Conservation (phyloP, 2,113 vertebrate genomes). For the Lutjanus erythropterus region DNA sequence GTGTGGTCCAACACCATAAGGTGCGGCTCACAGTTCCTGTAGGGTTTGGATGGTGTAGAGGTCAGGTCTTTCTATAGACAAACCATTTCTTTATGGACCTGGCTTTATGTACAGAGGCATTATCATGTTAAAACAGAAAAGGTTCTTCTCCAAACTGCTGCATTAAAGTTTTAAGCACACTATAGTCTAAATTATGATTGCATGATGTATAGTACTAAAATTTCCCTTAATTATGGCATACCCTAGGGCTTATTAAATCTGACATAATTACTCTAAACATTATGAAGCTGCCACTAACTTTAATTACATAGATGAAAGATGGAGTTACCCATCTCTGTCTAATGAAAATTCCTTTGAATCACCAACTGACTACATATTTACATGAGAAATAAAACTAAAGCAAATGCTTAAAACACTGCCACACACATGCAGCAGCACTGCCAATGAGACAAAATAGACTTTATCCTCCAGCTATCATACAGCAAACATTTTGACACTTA, state of each 20-base stretch:
- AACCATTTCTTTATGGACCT: background rate
- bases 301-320: background rate
- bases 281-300: background rate
- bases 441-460: background rate
- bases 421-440: background rate
- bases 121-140: background rate
- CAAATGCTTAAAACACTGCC: background rate
- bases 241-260: background rate
- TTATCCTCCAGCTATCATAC: background rate
- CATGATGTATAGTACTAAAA: background rate
- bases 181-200: background rate
- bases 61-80: background rate
- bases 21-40: background rate
- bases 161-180: background rate
- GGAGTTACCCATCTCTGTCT: background rate
- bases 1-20: no score
- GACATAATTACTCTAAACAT: background rate
- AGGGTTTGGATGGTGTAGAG: background rate
- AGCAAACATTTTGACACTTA: background rate
- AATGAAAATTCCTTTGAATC: background rate
- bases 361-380: background rate
- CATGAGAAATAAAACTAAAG: background rate
- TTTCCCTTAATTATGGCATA: background rate
- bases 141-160: background rate
- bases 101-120: background rate